phyloP scores from a whole-genome alignment of 1,140 invertebrate species.

The Drosophila serrata region DNA sequence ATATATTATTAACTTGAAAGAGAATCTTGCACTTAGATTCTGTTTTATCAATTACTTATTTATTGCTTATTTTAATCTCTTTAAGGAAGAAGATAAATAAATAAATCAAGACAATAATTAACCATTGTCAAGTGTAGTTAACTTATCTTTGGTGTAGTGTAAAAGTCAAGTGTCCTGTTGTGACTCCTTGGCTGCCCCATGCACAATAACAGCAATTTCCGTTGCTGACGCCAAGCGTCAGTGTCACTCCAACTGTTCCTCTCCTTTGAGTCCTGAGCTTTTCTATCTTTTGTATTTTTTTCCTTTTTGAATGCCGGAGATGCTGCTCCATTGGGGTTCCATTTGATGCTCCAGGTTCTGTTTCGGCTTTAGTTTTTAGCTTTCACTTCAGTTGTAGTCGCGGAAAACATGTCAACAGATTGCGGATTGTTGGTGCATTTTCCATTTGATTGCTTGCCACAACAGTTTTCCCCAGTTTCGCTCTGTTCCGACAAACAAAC shows the following conservation, averaged over 20 bases:
- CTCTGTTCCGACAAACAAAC: constrained; percentile 15
- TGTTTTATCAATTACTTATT: not conserved
- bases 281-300: constrained; percentile 1
- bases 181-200: constrained; percentile 32
- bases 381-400: constrained; percentile 69
- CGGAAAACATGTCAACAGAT: constrained; percentile 41
- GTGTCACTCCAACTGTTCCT: constrained; percentile 41
- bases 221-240: constrained; percentile 58
- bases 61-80: not conserved
- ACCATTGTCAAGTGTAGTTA: no score
- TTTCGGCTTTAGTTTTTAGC: constrained; percentile 14
- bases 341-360: constrained; percentile 14
- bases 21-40: no score
- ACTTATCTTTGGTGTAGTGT: constrained; percentile 2
- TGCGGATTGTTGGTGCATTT: constrained; percentile 70
- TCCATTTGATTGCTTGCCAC: constrained; percentile 74
- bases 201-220: constrained; percentile 74
- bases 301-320: constrained; percentile 20
- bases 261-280: constrained; percentile 13
- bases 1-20: not conserved
- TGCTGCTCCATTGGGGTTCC: constrained; percentile 16
- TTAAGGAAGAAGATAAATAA: not conserved
- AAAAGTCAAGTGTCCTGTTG: constrained; percentile 15
- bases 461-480: constrained; percentile 20
- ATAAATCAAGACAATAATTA: constrained; percentile 1